Percentiles rank a stretch among this genome's conserved stretches.
Conservation (phyloP, 1,140 invertebrate genomes). For the Hormaphis cornu region DNA sequence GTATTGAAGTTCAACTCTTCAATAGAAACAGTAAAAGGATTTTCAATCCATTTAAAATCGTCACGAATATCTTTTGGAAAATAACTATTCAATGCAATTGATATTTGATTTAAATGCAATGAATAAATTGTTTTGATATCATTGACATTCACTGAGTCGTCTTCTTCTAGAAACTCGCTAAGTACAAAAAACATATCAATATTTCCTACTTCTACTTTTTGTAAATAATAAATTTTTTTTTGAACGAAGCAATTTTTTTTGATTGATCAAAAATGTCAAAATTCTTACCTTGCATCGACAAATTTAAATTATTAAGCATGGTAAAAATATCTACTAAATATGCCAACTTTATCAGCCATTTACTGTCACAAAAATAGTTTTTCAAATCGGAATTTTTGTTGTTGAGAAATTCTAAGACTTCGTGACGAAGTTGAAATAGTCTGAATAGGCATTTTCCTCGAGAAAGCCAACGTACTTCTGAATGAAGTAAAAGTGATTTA, state of each 20-base stretch:
- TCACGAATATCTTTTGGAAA: not conserved
- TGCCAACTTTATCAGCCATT: not conserved
- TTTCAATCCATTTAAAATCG: not conserved
- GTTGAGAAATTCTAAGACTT: slow-evolving; percentile 30
- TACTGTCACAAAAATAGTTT: not conserved
- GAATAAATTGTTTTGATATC: too few relatives aligned
- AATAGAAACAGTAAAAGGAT: not conserved
- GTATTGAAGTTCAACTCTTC: too few relatives aligned
- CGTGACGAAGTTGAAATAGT: slow-evolving; percentile 40
- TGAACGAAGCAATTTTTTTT: not conserved
- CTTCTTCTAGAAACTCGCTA: too few relatives aligned
- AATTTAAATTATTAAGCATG: not conserved
- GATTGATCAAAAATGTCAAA: slow-evolving; percentile 35
- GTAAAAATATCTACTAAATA: slow-evolving; percentile 14
- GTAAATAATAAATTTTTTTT: not conserved
- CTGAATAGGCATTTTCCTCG: slow-evolving; percentile 40
- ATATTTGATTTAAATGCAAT: too few relatives aligned
- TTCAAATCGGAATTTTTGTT: not conserved
- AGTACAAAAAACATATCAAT: too few relatives aligned
- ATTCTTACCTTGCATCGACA: not conserved
- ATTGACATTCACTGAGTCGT: too few relatives aligned
- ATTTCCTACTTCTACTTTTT: not conserved
- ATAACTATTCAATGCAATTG: too few relatives aligned
- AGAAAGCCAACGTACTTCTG: slow-evolving; percentile 41
- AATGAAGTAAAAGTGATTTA: slow-evolving; percentile 40